Percentiles rank a stretch among this genome's conserved stretches.
These are phyloP conservation scores for Eumerus sabulonum DNA, from an alignment of 2,888 invertebrate species.

Conservation along the genomic window DNA sequence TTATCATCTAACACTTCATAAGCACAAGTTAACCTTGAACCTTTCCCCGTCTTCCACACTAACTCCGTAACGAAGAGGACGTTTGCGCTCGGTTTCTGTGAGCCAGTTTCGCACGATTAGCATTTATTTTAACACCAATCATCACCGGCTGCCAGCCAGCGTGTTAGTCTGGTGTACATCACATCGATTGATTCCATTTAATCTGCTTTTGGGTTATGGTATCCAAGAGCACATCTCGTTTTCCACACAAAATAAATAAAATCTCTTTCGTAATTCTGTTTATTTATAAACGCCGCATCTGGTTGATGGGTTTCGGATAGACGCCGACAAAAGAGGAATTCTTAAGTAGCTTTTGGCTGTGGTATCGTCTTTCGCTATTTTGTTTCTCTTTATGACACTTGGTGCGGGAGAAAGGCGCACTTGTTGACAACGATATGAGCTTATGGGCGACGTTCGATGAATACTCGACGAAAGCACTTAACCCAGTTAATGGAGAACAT, in stretches of 20 bases:
- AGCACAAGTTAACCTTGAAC: slow-evolving; percentile 2
- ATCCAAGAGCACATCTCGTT: slow-evolving; percentile 9
- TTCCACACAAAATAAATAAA: slow-evolving; percentile 5
- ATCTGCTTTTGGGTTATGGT: background rate
- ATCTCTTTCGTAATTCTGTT: background rate
- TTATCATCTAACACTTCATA: background rate
- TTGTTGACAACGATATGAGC: slow-evolving; percentile 18
- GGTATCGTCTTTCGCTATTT: too few relatives aligned
- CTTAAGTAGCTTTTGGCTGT: background rate
- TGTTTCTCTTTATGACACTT: slow-evolving; percentile 7
- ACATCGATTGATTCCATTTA: slow-evolving; percentile 1
- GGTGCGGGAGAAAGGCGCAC: slow-evolving; percentile 38
- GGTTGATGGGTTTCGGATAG: slow-evolving; percentile 15
- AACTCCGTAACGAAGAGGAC: too few relatives aligned
- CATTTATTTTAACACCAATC: slow-evolving; percentile 9
- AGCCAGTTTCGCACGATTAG: slow-evolving; percentile 15
- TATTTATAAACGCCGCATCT: slow-evolving; percentile 24
- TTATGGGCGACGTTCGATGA: background rate
- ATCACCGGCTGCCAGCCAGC: background rate
- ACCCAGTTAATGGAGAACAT: slow-evolving; percentile 38
- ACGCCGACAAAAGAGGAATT: background rate
- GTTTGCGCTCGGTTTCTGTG: background rate
- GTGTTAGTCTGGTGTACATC: background rate
- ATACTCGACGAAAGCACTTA: slow-evolving; percentile 28
- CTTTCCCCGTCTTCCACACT: slow-evolving; percentile 1